Conservation (phyloP, 2,888 invertebrate genomes). For the Neria commutata region DNA sequence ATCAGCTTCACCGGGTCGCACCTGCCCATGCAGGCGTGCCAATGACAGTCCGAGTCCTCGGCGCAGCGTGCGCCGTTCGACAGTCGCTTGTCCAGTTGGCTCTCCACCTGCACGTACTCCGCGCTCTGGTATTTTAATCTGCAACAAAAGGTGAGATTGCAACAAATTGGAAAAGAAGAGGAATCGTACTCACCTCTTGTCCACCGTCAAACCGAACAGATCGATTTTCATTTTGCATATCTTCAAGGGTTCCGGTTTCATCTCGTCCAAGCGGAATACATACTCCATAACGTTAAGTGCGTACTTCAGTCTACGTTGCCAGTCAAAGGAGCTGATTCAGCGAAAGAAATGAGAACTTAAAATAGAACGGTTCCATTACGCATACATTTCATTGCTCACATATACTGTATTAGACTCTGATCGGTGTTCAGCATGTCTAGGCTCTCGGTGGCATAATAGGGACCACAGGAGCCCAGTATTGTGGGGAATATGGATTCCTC, state of each 20-base stretch:
- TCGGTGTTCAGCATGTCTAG: constrained; percentile 51
- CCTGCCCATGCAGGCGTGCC: constrained; percentile 51
- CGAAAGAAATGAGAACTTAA: background rate
- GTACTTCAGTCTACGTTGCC: constrained; percentile 54
- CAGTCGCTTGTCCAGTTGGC: constrained; percentile 53
- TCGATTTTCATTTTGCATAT: constrained; percentile 57
- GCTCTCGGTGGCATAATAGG: constrained; percentile 58
- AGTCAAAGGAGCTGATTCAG: constrained; percentile 46
- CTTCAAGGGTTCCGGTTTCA: constrained; percentile 57
- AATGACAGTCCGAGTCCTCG: constrained; percentile 49
- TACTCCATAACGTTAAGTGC: constrained; percentile 58
- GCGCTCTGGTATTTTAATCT: constrained; percentile 59
- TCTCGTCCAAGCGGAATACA: constrained; percentile 55
- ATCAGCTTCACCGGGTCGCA: constrained; percentile 49
- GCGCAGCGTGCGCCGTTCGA: constrained; percentile 50
- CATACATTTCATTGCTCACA: constrained; percentile 44
- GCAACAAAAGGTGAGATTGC: no score
- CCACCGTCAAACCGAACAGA: constrained; percentile 55
- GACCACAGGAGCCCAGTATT: constrained; percentile 57
- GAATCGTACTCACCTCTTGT: constrained; percentile 41
- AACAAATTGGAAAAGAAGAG: no score
- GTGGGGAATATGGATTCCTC: constrained; percentile 59
- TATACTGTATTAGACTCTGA: constrained; percentile 51
- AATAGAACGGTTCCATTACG: background rate
- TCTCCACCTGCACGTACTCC: constrained; percentile 52